phyloP scores from a whole-genome alignment of 2,888 invertebrate genomes.

The Liopterus haemorrhoidalis region DNA sequence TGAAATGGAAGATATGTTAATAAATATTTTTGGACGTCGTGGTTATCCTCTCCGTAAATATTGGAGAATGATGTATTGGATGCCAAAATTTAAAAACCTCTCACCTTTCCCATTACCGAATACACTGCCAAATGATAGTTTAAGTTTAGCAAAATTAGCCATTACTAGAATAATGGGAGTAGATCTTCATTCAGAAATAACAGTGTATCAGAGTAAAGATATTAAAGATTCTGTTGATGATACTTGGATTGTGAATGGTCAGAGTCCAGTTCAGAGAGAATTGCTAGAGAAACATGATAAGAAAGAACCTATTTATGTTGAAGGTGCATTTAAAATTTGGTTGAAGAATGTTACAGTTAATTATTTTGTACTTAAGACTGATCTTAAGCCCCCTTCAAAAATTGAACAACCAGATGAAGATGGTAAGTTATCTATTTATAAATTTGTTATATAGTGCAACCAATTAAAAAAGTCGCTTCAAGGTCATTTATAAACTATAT shows the following conservation, averaged over 20 bases:
- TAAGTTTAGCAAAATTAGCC: slow-evolving; percentile 75
- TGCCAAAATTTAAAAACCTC: slow-evolving; percentile 88
- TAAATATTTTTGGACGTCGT: slow-evolving; percentile 76
- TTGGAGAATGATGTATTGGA: slow-evolving; percentile 83
- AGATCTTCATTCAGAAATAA: slow-evolving; percentile 65
- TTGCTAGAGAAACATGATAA: slow-evolving; percentile 60
- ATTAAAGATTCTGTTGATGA: slow-evolving; percentile 72
- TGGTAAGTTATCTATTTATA: slow-evolving; percentile 55
- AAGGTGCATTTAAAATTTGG: slow-evolving; percentile 80
- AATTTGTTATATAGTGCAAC: no score
- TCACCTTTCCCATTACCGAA: slow-evolving; percentile 82
- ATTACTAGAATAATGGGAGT: slow-evolving; percentile 77
- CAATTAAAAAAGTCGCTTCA: no score
- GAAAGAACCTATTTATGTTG: slow-evolving; percentile 65
- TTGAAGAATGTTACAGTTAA: slow-evolving; percentile 66
- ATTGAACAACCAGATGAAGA: slow-evolving; percentile 55
- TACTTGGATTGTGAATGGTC: slow-evolving; percentile 89
- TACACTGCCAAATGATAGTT: slow-evolving; percentile 67
- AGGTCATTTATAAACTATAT: no score
- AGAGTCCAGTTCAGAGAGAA: slow-evolving; percentile 68
- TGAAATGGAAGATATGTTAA: slow-evolving; percentile 76
- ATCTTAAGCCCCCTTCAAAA: slow-evolving; percentile 51
- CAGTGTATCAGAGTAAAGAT: slow-evolving; percentile 62
- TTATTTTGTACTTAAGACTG: slow-evolving; percentile 77
- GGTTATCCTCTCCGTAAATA: slow-evolving; percentile 68